These are phyloP conservation scores for Proctacanthus coquilletti DNA, from an alignment of 1,140 invertebrate genomes.

Conservation along the genomic window DNA sequence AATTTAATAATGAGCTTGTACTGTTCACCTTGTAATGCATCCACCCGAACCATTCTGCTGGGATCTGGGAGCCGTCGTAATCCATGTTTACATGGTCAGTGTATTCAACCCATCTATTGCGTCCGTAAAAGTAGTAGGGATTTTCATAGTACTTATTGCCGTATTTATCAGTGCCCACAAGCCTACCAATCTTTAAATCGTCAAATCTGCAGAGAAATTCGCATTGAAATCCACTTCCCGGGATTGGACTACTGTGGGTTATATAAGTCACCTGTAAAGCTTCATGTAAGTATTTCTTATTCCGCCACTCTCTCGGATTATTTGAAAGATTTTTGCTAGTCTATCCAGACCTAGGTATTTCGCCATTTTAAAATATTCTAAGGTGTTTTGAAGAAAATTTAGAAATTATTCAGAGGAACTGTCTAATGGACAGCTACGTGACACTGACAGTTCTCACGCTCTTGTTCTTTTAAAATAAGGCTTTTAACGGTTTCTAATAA, in stretches of 20 bases:
- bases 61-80: constrained; percentile 89
- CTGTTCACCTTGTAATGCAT: constrained; percentile 51
- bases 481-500: no score
- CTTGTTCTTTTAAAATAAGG: no score
- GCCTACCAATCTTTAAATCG: constrained; percentile 65
- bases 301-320: constrained; percentile 67
- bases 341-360: constrained; percentile 59
- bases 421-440: no score
- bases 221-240: constrained; percentile 11
- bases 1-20: neutral
- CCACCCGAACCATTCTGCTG: constrained; percentile 84
- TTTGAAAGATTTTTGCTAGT: constrained; percentile 43
- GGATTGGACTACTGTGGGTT: constrained; percentile 29
- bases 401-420: no score
- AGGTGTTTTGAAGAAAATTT: no score
- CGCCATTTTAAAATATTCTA: constrained; percentile 35
- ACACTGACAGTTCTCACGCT: no score
- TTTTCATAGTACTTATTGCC: constrained; percentile 97
- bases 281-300: constrained; percentile 47
- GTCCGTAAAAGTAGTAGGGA: constrained; percentile 69
- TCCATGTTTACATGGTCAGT: constrained; percentile 52
- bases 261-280: constrained; percentile 54
- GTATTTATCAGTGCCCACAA: constrained; percentile 88
- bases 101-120: constrained; percentile 92
- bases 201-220: constrained; percentile 51